Evolutionary conservation across 2,888 invertebrate genomes (phyloP), one percentile per base, ranked within the genome.

Genomic region (Latrodectus elegans): DNA sequence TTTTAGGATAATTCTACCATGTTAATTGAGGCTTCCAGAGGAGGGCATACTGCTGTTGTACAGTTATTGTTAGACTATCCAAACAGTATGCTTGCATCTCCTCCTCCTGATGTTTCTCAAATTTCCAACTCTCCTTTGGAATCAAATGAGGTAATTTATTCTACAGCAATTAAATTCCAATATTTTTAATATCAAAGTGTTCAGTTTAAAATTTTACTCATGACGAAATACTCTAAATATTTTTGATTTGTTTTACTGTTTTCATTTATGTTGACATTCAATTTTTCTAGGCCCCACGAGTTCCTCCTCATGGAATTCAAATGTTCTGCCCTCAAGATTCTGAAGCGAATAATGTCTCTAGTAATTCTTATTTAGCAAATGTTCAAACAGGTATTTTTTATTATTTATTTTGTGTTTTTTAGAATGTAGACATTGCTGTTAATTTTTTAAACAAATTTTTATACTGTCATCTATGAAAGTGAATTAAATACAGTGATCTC

Each of bases 1-100:
- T 78, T 82, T 92, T 91, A 95, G 94, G 99, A 99, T 93, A 98
- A 98, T 92, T 97, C 98, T 89, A 99, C 98, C 81, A 99, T 99
- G 96, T 94, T 99, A 90, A 99, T 99, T 91, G 99, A 99, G 93
- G 99, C 99, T 77, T 97, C 99, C 74, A 98, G 98, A 93, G 98
- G 99, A 76, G 99, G 99, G 0, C 99, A 99, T 93, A 97, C 98
- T 38, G 95, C 95, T 90, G 98, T 99, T 86, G 99, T 99, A 88
- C 97, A 97, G 93, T 94, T 99, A 91, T 93, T 99, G 90, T 94
- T 99, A 90, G 99, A 99, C 93, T 99, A 96, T 93, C 97, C 98
- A 53, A 96, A 96, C 91, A 95, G 96, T 92, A 94, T 95, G 94
- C 94, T 96, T 93, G 94, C 94, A 10, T 85, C 90, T 75, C 89